Evolutionary conservation across 2,797 vertebrate genomes (phyloP), one percentile per base, ranked within the genome.

Genomic region (Pangasius mekongensis): DNA sequence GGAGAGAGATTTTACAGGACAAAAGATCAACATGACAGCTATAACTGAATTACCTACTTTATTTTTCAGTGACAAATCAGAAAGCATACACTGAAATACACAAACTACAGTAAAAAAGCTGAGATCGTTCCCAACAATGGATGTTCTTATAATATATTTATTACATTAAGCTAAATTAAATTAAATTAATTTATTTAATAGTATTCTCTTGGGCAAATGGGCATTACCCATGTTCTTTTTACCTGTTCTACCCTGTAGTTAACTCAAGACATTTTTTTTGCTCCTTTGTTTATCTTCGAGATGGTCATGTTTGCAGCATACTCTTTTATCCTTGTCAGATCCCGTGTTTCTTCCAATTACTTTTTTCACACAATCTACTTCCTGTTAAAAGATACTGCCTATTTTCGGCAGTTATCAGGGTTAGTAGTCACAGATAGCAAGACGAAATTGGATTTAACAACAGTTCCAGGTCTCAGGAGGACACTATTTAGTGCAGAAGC

Each of bases 271-370:
- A 10, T 5, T 43, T 39, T 24, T 52, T 83, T 47, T 62, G 81
- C 47, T 83, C 27, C 36, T 43, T 62, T 8, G n/a, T 52, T 67
- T 67, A 67, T 36, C 3, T 84, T 84, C 1, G 20, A 54, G n/a
- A 33, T 54, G 20, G 47, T 24, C 83, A 69, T 84, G 64, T 84
- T 52, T 33, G 47, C 64, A 69, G 47, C 62, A 69, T 47, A 69
- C 20, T 52, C 82, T 49, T 84, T 84, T 52, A 22, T 84, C 64
- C 47, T 69, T 54, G 83, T 52, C 30, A 69, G n/a, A 67, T 84
- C 83, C 83, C 9, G 36, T 69, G 83, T 52, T 84, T 52, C 83
- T 69, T 84, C 64, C 83, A 84, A 69, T 84, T 84, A 84, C 82
- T 64, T 47, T 66, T 49, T 36, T 69, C 18, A 5, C 43, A 54